A percentile compares a stretch with the other conserved stretches of the same genome.
Conservation (phyloP, 2,797 vertebrate genomes). For the Rhynchotus rufescens region DNA sequence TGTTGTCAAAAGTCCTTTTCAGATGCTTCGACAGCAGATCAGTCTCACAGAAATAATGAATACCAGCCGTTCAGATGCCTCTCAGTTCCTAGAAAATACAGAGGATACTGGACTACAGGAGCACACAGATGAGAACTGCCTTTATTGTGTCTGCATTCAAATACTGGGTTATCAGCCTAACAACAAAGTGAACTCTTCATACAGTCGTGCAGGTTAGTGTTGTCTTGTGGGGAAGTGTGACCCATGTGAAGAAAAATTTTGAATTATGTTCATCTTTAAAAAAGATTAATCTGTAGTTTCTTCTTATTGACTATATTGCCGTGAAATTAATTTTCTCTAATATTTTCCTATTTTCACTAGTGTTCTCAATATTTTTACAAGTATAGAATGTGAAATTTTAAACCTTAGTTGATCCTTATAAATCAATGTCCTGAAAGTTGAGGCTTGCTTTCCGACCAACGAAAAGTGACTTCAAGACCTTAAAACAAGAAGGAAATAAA, state of each 20-base stretch:
- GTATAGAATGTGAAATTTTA: neutral
- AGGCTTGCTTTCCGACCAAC: neutral
- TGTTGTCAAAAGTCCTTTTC: conserved; percentile 85
- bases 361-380: neutral
- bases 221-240: neutral
- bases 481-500: neutral
- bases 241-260: neutral
- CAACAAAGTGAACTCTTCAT: conserved; percentile 86
- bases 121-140: conserved; percentile 95
- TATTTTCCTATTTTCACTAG: neutral
- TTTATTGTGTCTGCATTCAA: conserved; percentile 93
- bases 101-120: conserved; percentile 97
- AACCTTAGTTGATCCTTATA: neutral
- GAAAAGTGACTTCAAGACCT: neutral
- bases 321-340: neutral
- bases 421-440: neutral
- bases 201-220: conserved; percentile 87
- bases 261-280: neutral
- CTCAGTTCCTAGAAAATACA: conserved; percentile 86
- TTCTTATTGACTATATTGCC: neutral
- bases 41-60: conserved; percentile 97
- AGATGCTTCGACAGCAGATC: conserved; percentile 92
- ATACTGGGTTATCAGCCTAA: conserved; percentile 90
- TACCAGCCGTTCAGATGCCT: conserved; percentile 90
- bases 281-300: neutral